Conservation (phyloP, 2,888 invertebrate genomes). For the Alentia gelatinosa region DNA sequence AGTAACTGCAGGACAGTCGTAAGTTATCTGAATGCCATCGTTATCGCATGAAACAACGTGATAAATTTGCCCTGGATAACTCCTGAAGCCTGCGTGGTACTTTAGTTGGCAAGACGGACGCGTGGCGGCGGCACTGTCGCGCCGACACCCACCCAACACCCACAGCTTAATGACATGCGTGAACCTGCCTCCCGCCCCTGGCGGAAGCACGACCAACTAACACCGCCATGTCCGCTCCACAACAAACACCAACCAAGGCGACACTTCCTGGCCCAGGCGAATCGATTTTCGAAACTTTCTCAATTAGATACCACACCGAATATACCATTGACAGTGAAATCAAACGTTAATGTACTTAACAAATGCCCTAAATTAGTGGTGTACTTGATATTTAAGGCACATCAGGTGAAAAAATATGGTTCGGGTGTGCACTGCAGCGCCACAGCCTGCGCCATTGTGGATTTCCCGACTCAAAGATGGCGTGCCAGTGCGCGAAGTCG, state of each 20-base stretch:
- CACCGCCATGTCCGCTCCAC: slow-evolving; percentile 3
- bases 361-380: too few relatives aligned
- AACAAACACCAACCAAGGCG: background rate
- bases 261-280: slow-evolving; percentile 15
- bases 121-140: background rate
- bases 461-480: slow-evolving; percentile 34
- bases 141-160: background rate
- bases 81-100: too few relatives aligned
- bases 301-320: too few relatives aligned
- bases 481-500: background rate
- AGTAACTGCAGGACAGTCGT: too few relatives aligned
- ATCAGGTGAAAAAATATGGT: background rate
- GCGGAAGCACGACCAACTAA: background rate
- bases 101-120: too few relatives aligned
- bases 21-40: too few relatives aligned
- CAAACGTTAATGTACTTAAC: too few relatives aligned
- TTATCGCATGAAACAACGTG: too few relatives aligned
- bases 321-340: too few relatives aligned
- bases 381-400: too few relatives aligned
- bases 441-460: slow-evolving; percentile 42
- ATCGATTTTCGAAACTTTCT: too few relatives aligned
- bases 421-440: background rate
- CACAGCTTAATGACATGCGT: slow-evolving; percentile 35
- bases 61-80: too few relatives aligned
- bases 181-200: background rate